These are phyloP conservation scores for Caranx melampygus DNA, from an alignment of 2,113 vertebrate species.

Conservation along the genomic window DNA sequence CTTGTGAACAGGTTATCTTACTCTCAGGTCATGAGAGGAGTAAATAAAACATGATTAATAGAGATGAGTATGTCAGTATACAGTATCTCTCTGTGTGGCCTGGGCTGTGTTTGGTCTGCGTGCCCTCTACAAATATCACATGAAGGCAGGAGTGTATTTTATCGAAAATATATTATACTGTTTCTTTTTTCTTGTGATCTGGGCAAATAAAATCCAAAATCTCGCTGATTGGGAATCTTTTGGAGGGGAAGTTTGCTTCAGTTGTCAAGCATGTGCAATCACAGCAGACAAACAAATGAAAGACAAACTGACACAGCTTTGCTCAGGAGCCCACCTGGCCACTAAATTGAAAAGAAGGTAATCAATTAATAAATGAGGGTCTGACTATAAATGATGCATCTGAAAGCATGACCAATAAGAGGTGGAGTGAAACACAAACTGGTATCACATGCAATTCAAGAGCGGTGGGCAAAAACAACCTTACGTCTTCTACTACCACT, in stretches of 20 bases:
- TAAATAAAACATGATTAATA: neutral
- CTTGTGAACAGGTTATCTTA: neutral
- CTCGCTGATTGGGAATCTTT: neutral
- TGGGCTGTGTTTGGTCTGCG: neutral
- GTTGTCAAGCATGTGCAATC: neutral
- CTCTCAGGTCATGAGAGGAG: neutral
- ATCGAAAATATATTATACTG: no score
- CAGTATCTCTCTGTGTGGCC: neutral
- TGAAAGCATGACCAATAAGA: neutral
- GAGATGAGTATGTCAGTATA: neutral
- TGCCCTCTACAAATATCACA: no score
- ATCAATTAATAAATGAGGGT: neutral
- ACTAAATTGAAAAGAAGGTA: neutral
- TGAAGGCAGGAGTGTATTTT: no score
- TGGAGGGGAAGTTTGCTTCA: neutral
- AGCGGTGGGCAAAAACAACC: no score
- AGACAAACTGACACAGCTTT: neutral
- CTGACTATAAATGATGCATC: neutral
- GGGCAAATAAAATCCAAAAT: no score
- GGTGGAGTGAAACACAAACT: no score
- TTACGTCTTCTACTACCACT: no score
- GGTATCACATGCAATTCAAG: no score
- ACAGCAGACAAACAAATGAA: neutral
- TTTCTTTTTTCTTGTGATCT: no score
- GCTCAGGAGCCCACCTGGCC: neutral